Conservation (phyloP, 2,888 invertebrate genomes). For the Andrena haemorrhoa region DNA sequence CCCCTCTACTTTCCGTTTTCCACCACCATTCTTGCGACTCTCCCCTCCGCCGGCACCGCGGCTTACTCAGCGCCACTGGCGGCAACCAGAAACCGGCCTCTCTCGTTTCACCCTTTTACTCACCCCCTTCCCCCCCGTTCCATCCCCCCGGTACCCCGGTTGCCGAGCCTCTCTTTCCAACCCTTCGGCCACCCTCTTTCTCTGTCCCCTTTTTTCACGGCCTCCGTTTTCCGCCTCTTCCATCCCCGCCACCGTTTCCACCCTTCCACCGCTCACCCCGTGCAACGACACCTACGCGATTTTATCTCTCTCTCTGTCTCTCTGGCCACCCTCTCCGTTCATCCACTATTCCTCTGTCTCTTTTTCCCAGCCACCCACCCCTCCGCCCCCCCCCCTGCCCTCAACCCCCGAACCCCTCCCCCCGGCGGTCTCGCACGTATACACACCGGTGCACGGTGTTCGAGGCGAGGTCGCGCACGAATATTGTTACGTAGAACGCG, state of each 20-base stretch:
- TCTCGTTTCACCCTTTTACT: conserved; percentile 34
- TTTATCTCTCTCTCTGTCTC: background rate
- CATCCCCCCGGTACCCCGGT: conserved; percentile 21
- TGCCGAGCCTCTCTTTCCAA: conserved; percentile 38
- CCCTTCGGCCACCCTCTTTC: conserved; percentile 33
- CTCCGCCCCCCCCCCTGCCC: conserved; percentile 42
- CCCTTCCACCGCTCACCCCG: conserved; percentile 12
- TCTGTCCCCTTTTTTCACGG: conserved; percentile 51
- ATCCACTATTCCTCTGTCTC: conserved; percentile 17
- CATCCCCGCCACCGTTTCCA: conserved; percentile 27
- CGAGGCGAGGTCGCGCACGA: conserved; percentile 73
- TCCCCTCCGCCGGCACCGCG: conserved; percentile 30
- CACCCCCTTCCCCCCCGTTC: conserved; percentile 18
- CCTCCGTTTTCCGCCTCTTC: conserved; percentile 52
- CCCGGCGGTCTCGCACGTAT: conserved; percentile 60
- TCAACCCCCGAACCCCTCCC: conserved; percentile 39
- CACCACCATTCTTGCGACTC: conserved; percentile 59
- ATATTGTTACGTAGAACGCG: conserved; percentile 81
- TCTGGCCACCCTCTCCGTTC: conserved; percentile 30
- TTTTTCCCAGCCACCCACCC: background rate
- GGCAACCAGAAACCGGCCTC: conserved; percentile 62
- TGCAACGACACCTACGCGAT: background rate
- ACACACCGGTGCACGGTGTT: conserved; percentile 68
- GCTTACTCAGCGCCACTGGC: conserved; percentile 66
- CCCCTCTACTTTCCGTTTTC: conserved; percentile 61